Evolutionary conservation across 1,140 invertebrate genomes (phyloP).

Genomic region (Drosophila sulfurigaster): DNA sequence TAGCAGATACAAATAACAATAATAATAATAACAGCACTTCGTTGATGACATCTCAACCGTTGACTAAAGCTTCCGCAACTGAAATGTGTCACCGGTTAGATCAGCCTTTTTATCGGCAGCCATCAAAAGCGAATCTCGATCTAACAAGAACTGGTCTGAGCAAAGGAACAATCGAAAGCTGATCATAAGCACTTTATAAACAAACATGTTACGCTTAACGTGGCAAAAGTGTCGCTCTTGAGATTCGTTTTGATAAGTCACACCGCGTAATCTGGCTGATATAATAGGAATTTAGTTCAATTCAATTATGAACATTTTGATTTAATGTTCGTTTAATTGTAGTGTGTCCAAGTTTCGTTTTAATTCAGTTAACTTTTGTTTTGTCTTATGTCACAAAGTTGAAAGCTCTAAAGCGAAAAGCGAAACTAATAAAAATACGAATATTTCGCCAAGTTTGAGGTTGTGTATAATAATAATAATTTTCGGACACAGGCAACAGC

Average conservation of each 20-base stretch:
- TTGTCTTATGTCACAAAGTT: conserved; percentile 23
- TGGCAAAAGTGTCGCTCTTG: too few species aligned
- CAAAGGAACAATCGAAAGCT: conserved; percentile 1
- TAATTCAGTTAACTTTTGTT: neutral
- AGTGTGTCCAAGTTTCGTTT: conserved; percentile 28
- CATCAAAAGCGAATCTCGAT: conserved; percentile 34
- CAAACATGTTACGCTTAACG: neutral
- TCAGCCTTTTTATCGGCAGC: conserved; percentile 48
- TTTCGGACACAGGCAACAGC: conserved; percentile 31
- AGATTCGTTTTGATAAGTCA: too few species aligned
- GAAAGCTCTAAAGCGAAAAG: conserved; percentile 10
- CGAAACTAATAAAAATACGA: conserved; percentile 55
- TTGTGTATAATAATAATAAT: conserved; percentile 16
- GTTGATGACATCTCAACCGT: conserved; percentile 38
- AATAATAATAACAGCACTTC: neutral
- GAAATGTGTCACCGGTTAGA: conserved; percentile 40
- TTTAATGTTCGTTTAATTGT: neutral
- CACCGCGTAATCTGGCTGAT: too few species aligned
- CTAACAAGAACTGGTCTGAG: conserved; percentile 56
- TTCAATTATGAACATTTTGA: neutral
- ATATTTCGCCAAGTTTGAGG: conserved; percentile 41
- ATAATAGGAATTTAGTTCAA: too few species aligned
- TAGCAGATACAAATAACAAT: conserved; percentile 21
- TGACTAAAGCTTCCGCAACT: conserved; percentile 52
- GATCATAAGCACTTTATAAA: neutral